A percentile compares a stretch with the other conserved stretches of the same genome.
These are phyloP conservation scores for Aurelia aurita complex sp. Pacific DNA, from an alignment of 30 jellyfish, hydroid and myxozoan species.

Conservation along the genomic window DNA sequence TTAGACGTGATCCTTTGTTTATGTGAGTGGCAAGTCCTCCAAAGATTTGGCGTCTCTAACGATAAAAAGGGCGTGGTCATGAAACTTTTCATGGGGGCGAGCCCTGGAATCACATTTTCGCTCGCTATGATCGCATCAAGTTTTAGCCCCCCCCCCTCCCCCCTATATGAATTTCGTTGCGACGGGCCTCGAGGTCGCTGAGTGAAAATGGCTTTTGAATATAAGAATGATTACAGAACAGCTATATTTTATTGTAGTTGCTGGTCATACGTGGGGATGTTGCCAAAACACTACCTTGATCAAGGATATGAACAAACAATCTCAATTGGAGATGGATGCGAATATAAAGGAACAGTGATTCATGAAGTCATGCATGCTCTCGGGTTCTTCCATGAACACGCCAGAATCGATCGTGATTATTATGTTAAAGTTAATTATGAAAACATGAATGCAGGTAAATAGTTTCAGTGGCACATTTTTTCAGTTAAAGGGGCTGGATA, in stretches of 20 bases:
- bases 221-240: not conserved
- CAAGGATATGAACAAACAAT: slow-evolving; percentile 29
- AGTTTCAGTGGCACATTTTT: not conserved
- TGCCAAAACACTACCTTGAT: slow-evolving; percentile 1
- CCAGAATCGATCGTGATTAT: slow-evolving; percentile 45
- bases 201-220: not conserved
- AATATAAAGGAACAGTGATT: slow-evolving; percentile 50
- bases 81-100: too few species aligned
- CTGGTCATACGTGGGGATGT: slow-evolving; percentile 52
- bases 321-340: slow-evolving; percentile 47
- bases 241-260: not conserved
- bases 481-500: not conserved
- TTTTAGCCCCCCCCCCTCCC: too few species aligned
- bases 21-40: too few species aligned
- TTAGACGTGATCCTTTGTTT: too few species aligned
- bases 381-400: slow-evolving; percentile 52
- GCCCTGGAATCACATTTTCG: too few species aligned
- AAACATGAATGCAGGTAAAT: slow-evolving; percentile 8
- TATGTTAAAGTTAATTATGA: slow-evolving; percentile 27
- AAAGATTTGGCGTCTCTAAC: too few species aligned
- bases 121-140: too few species aligned
- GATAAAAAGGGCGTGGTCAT: too few species aligned
- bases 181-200: not conserved
- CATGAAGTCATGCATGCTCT: slow-evolving; percentile 55
- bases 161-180: not conserved